Conservation (phyloP, 2,113 vertebrate species). For the Columba janthina region DNA sequence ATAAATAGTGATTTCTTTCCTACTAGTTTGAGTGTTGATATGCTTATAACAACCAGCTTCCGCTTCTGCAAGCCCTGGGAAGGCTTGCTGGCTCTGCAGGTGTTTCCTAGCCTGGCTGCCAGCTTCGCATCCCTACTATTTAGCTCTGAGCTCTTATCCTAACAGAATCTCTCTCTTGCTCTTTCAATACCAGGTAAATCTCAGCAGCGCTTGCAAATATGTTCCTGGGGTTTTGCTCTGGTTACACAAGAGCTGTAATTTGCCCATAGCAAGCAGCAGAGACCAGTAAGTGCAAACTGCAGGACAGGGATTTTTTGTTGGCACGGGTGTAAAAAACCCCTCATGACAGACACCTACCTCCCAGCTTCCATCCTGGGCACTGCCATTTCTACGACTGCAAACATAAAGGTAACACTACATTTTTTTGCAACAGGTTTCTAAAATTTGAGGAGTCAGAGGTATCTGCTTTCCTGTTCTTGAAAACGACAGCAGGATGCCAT, state of each 20-base stretch:
- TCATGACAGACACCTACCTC: not conserved
- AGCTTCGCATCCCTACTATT: not conserved
- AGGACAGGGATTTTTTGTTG: not conserved
- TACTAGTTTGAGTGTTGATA: not conserved
- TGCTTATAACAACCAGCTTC: not conserved
- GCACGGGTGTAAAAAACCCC: not conserved
- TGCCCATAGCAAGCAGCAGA: not conserved
- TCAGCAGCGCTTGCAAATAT: not conserved
- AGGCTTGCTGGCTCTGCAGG: not conserved
- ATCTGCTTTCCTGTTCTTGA: not conserved
- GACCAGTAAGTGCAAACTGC: not conserved
- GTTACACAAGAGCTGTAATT: not conserved
- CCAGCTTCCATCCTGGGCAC: not conserved
- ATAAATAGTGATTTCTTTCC: not conserved
- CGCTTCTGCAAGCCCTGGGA: not conserved
- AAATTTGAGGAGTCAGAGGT: not conserved
- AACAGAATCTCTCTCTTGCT: not conserved
- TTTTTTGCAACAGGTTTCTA: not conserved
- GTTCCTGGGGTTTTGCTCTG: not conserved
- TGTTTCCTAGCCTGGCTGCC: not conserved
- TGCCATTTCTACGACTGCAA: not conserved
- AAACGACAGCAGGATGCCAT: fast-evolving
- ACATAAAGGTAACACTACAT: not conserved
- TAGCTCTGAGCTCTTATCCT: not conserved
- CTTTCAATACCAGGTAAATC: not conserved